Evolutionary conservation across 2,113 vertebrate species (phyloP).

Genomic region (Strigops habroptila): DNA sequence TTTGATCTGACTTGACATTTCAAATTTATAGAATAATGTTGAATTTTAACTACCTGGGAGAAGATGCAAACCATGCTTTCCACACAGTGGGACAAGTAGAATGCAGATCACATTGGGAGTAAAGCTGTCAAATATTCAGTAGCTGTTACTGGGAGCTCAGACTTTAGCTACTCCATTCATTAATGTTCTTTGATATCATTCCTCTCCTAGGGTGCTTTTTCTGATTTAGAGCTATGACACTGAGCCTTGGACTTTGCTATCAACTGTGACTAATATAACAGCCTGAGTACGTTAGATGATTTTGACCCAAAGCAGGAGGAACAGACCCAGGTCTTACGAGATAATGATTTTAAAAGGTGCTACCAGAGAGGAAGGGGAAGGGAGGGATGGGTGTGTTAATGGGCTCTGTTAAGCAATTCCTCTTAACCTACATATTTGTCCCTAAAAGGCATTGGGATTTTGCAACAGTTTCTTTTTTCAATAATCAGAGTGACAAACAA

Average conservation of each 20-base stretch:
- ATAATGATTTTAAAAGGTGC: not conserved
- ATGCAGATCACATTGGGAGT: not conserved
- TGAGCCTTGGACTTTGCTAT: not conserved
- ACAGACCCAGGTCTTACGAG: not conserved
- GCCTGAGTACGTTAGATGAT: not conserved
- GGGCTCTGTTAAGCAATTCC: not conserved
- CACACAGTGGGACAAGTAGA: not conserved
- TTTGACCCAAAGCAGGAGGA: not conserved
- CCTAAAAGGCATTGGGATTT: not conserved
- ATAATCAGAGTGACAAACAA: not conserved
- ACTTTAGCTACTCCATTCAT: not conserved
- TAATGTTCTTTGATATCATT: not conserved
- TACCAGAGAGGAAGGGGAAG: not conserved
- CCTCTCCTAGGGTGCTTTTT: not conserved
- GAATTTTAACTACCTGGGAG: not conserved
- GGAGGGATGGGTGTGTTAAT: accelerated
- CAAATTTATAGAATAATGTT: not conserved
- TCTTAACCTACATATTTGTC: not conserved
- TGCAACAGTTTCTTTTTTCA: not conserved
- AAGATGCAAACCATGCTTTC: not conserved
- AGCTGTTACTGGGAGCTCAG: not conserved
- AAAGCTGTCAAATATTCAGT: not conserved
- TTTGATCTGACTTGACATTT: not conserved
- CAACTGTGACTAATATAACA: not conserved
- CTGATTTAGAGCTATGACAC: not conserved